Evolutionary conservation across 1,140 invertebrate genomes (phyloP).

Genomic region (Drosophila bocqueti): DNA sequence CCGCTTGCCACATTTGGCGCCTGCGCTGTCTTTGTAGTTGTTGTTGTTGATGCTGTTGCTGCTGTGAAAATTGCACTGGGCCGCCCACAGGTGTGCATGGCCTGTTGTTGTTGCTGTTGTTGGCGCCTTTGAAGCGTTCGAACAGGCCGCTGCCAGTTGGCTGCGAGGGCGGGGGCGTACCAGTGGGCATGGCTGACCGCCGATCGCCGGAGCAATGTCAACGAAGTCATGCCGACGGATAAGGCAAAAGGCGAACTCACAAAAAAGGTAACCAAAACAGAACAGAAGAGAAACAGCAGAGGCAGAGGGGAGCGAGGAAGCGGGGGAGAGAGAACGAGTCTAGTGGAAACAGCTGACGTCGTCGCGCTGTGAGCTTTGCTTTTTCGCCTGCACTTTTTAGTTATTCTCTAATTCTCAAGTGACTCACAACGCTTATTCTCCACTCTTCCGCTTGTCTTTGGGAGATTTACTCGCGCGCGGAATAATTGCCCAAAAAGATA

Average conservation of each 20-base stretch:
- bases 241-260: slow-evolving; percentile 48
- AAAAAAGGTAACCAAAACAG: slow-evolving; percentile 60
- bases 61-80: slow-evolving; percentile 39
- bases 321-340: slow-evolving; percentile 15
- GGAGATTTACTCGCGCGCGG: slow-evolving; percentile 63
- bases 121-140: slow-evolving; percentile 77
- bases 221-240: slow-evolving; percentile 68
- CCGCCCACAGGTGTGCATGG: slow-evolving; percentile 34
- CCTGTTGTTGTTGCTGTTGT: slow-evolving; percentile 4
- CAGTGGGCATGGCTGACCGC: slow-evolving; percentile 43
- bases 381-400: slow-evolving; percentile 75
- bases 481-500: slow-evolving; percentile 62
- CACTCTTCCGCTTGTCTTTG: slow-evolving; percentile 25
- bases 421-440: slow-evolving; percentile 62
- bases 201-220: slow-evolving; percentile 62
- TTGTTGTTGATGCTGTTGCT: slow-evolving; percentile 47
- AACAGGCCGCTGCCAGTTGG: slow-evolving; percentile 54
- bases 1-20: slow-evolving; percentile 62
- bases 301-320: slow-evolving; percentile 27
- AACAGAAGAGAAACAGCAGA: slow-evolving; percentile 52
- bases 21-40: slow-evolving; percentile 48
- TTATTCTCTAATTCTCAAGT: slow-evolving; percentile 65
- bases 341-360: slow-evolving; percentile 63
- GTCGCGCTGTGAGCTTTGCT: slow-evolving; percentile 34
- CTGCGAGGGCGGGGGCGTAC: slow-evolving; percentile 48